Conservation (phyloP, 2,888 invertebrate species). For the Incurvaria masculella region DNA sequence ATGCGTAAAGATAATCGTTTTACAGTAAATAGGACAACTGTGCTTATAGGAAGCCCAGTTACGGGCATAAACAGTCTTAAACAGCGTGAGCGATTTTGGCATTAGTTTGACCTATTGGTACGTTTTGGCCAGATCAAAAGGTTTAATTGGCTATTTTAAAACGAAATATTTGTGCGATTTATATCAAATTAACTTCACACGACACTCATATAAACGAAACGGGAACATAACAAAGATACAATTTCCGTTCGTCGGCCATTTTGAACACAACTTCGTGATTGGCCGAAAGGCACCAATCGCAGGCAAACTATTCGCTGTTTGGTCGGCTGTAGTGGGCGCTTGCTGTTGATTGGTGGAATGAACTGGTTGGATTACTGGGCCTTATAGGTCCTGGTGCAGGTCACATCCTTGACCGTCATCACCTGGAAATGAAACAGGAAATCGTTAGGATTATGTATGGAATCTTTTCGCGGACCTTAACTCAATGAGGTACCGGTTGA, state of each 20-base stretch:
- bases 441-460: no score
- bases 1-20: background rate
- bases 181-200: no score
- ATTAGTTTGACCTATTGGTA: background rate
- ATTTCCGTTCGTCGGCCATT: no score
- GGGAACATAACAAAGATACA: no score
- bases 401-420: slow-evolving; percentile 69
- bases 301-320: slow-evolving; percentile 20
- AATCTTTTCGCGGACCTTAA: no score
- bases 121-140: background rate
- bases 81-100: background rate
- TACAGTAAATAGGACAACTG: background rate
- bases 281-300: no score
- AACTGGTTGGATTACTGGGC: slow-evolving; percentile 54
- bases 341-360: slow-evolving; percentile 5
- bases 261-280: no score
- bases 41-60: background rate
- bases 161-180: no score
- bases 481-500: no score
- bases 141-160: background rate
- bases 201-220: no score
- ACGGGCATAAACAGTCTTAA: background rate
- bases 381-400: slow-evolving; percentile 73
- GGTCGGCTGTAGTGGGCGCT: background rate
- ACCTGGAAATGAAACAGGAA: slow-evolving; percentile 47